phyloP scores from a whole-genome alignment of 2,888 invertebrate genomes.

The Heliconius hortense region DNA sequence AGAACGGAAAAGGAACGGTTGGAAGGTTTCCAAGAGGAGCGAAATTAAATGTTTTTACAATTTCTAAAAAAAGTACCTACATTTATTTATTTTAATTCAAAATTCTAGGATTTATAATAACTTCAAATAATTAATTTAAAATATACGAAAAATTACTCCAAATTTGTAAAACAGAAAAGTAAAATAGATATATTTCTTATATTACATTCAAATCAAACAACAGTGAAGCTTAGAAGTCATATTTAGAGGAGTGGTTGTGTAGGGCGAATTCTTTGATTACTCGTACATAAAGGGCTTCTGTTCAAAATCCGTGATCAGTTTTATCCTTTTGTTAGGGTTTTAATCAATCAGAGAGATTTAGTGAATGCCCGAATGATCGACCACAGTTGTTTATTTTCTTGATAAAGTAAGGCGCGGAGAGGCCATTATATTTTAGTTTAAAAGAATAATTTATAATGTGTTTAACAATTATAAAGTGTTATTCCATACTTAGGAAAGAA shows the following conservation, averaged over 20 bases:
- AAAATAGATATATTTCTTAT: slow-evolving; percentile 12
- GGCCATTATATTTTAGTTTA: background rate
- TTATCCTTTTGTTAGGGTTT: slow-evolving; percentile 79
- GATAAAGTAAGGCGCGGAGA: slow-evolving; percentile 19
- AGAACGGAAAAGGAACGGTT: no score
- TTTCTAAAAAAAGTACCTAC: no score
- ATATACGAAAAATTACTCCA: background rate
- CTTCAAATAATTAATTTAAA: background rate
- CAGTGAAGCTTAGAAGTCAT: slow-evolving; percentile 55
- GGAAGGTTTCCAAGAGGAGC: no score
- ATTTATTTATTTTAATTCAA: no score
- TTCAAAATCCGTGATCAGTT: slow-evolving; percentile 76
- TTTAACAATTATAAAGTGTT: no score
- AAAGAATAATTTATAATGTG: no score
- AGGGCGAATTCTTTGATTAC: slow-evolving; percentile 75
- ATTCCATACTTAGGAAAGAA: no score
- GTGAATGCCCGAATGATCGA: slow-evolving; percentile 48
- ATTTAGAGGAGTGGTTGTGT: slow-evolving; percentile 61
- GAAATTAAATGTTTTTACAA: no score
- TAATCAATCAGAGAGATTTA: slow-evolving; percentile 75
- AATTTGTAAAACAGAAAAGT: background rate
- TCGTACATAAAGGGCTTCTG: slow-evolving; percentile 74
- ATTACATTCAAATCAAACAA: slow-evolving; percentile 37
- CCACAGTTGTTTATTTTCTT: slow-evolving; percentile 41
- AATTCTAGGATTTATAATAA: background rate